These are phyloP conservation scores for Conus betulinus DNA, from an alignment of 1,140 invertebrate species.

Conservation along the genomic window DNA sequence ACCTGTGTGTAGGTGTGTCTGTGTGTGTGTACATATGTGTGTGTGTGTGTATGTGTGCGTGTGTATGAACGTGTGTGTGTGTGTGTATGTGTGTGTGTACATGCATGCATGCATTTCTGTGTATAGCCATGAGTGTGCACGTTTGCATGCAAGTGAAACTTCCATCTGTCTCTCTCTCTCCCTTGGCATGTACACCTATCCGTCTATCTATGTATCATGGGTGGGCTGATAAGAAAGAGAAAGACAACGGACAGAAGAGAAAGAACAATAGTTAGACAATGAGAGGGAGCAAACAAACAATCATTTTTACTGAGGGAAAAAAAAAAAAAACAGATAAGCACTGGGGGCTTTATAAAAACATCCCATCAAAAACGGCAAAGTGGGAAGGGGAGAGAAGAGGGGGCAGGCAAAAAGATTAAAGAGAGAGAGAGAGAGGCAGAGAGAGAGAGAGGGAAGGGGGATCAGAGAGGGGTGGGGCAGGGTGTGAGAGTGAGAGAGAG, in stretches of 20 bases:
- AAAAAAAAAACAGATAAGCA: no score
- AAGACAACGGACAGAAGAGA: neutral
- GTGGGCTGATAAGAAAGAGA: no score
- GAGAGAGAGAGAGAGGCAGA: neutral
- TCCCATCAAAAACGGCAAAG: no score
- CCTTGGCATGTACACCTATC: no score
- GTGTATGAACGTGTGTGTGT: neutral
- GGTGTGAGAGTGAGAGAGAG: no score
- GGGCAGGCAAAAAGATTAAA: neutral
- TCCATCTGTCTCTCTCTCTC: no score
- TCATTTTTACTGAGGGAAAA: no score
- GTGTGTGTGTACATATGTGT: neutral
- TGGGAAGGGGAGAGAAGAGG: neutral
- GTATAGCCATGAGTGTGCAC: neutral
- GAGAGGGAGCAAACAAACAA: no score
- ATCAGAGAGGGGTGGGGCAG: no score
- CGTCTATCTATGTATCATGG: no score
- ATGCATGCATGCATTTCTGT: conserved; percentile 1
- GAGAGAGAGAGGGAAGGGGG: neutral
- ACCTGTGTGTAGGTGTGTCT: neutral
- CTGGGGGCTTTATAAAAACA: no score
- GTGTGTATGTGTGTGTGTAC: conserved; percentile 4
- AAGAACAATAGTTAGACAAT: no score
- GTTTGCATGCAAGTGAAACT: neutral
- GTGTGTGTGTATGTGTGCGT: neutral